Evolutionary conservation across 1,140 invertebrate genomes (phyloP).

Genomic region (Trypoxylus dichotomus): DNA sequence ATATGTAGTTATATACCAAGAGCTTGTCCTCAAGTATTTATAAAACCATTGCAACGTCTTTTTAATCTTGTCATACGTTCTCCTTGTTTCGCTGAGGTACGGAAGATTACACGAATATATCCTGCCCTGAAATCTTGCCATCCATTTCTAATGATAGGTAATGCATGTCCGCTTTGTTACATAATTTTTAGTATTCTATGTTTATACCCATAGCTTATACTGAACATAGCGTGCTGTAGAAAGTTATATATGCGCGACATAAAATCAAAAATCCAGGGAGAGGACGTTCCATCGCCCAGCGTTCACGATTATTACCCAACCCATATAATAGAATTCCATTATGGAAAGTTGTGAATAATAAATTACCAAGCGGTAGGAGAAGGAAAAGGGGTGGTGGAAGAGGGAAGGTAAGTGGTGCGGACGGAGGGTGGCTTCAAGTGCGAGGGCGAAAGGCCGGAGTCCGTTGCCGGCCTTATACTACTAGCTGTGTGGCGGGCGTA

Average conservation of each 20-base stretch:
- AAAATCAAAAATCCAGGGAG: slow-evolving; percentile 11
- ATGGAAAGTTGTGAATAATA: slow-evolving; percentile 51
- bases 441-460: slow-evolving; percentile 29
- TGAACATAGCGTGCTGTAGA: not conserved
- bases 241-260: not conserved
- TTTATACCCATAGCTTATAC: no score
- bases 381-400: slow-evolving; percentile 38
- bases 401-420: slow-evolving; percentile 32
- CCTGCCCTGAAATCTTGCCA: no score
- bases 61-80: no score
- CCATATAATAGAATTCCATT: slow-evolving; percentile 50
- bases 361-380: slow-evolving; percentile 45
- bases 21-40: no score
- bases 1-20: no score
- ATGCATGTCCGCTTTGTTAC: no score
- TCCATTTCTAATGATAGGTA: no score
- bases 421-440: slow-evolving; percentile 16
- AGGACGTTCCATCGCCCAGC: slow-evolving; percentile 1
- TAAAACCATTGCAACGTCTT: no score
- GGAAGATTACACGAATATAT: no score
- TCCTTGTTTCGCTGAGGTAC: no score
- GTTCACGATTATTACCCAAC: slow-evolving; percentile 45
- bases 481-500: not conserved
- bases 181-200: no score
- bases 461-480: not conserved